phyloP scores from a whole-genome alignment of 2,113 vertebrate genomes.

The Ctenodactylus gundi region DNA sequence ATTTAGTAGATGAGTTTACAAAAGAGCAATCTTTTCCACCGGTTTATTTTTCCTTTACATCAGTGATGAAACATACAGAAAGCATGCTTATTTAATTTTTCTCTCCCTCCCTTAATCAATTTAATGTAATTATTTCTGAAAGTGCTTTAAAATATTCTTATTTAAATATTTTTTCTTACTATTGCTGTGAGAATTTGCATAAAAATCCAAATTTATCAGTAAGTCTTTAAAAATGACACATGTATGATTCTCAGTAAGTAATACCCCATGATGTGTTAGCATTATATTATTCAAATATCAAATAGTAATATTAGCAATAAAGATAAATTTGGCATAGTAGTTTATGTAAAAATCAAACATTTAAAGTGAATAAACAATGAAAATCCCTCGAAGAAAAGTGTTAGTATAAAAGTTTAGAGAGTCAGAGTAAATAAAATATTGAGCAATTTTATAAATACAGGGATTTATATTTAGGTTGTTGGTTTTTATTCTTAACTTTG shows the following conservation, averaged over 20 bases:
- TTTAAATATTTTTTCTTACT: slow-evolving; percentile 75
- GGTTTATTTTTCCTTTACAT: neutral
- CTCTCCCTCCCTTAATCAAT: neutral
- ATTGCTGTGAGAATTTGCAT: slow-evolving; percentile 74
- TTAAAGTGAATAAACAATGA: slow-evolving; percentile 75
- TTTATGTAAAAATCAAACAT: slow-evolving; percentile 78
- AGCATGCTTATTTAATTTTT: neutral
- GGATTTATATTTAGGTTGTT: neutral
- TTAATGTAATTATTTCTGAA: slow-evolving; percentile 16
- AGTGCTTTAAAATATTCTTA: slow-evolving; percentile 70
- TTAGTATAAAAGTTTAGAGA: neutral
- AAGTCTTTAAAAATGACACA: slow-evolving; percentile 67
- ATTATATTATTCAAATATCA: slow-evolving; percentile 78
- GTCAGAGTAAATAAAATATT: neutral
- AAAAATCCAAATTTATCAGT: slow-evolving; percentile 76
- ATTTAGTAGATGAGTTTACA: neutral
- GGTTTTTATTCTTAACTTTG: neutral
- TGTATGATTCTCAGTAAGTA: slow-evolving; percentile 69
- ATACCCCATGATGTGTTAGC: slow-evolving; percentile 78
- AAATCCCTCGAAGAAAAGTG: slow-evolving; percentile 67
- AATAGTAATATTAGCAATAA: slow-evolving; percentile 77
- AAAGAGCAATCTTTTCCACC: neutral
- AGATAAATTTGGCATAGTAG: slow-evolving; percentile 79
- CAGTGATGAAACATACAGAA: neutral
- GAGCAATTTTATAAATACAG: neutral